Conservation (phyloP, 2,113 vertebrate species). For the Caloenas nicobarica region DNA sequence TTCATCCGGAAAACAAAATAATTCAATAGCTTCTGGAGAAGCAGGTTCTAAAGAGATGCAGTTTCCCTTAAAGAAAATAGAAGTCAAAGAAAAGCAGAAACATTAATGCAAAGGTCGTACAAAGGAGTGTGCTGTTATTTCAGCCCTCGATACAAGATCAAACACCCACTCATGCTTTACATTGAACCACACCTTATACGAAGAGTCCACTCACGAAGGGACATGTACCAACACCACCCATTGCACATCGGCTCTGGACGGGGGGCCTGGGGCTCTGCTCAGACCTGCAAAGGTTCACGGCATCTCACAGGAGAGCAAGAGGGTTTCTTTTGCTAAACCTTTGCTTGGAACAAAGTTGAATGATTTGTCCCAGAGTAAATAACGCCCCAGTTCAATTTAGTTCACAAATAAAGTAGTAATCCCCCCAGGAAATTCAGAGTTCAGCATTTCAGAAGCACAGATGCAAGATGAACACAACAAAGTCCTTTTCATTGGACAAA, state of each 20-base stretch:
- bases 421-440: not conserved
- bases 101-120: conserved; percentile 42
- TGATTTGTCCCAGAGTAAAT: not conserved
- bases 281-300: not conserved
- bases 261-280: not conserved
- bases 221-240: conserved; percentile 54
- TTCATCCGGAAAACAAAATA: conserved; percentile 72
- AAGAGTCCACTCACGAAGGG: conserved; percentile 59
- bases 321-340: not conserved
- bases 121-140: conserved; percentile 62
- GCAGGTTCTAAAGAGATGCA: conserved; percentile 63
- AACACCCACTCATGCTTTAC: conserved; percentile 60
- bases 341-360: not conserved
- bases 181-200: conserved; percentile 51
- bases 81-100: conserved; percentile 57
- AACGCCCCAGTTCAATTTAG: not conserved
- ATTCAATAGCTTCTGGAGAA: conserved; percentile 47
- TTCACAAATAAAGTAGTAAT: not conserved
- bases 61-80: conserved; percentile 59
- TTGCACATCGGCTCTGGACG: conserved; percentile 40
- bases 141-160: conserved; percentile 50
- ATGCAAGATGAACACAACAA: conserved; percentile 33
- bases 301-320: not conserved
- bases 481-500: conserved; percentile 17
- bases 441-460: conserved; percentile 35